A percentile compares a stretch with the other conserved stretches of the same genome.
phyloP scores from a whole-genome alignment of 2,888 invertebrate species.

The Drosophila subsilvestris region DNA sequence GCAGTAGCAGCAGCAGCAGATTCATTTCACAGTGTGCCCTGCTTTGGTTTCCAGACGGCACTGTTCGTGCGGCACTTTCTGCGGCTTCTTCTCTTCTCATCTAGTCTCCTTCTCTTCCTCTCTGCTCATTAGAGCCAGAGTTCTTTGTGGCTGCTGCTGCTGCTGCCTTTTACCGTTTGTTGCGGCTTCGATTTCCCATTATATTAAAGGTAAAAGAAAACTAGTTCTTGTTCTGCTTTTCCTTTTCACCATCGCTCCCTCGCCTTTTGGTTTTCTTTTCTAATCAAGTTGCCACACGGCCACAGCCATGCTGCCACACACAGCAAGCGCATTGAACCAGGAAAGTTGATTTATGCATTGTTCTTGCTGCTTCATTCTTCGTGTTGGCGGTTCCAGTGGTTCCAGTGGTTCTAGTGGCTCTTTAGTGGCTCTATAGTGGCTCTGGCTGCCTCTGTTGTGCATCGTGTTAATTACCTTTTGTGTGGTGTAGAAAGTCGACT shows the following conservation, averaged over 20 bases:
- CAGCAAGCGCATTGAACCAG: conserved; percentile 64
- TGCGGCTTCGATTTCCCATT: conserved; percentile 67
- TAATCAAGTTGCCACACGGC: conserved; percentile 59
- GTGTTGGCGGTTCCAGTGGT: conserved; percentile 10
- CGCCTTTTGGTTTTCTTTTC: conserved; percentile 49
- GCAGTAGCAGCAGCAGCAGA: conserved; percentile 31
- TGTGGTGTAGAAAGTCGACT: conserved; percentile 44
- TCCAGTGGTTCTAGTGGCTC: neutral
- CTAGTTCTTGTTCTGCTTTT: conserved; percentile 51
- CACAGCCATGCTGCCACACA: conserved; percentile 21
- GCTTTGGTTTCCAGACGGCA: conserved; percentile 21
- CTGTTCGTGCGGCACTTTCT: conserved; percentile 52
- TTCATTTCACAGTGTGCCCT: conserved; percentile 36
- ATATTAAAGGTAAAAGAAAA: conserved; percentile 47
- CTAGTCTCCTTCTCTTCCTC: conserved; percentile 4
- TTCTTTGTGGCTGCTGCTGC: conserved; percentile 14
- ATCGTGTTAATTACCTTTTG: conserved; percentile 68
- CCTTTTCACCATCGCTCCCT: conserved; percentile 11
- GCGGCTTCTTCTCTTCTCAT: conserved; percentile 35
- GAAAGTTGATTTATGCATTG: conserved; percentile 64
- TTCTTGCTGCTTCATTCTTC: conserved; percentile 20
- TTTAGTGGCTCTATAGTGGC: conserved; percentile 22
- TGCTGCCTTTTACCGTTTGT: conserved; percentile 19
- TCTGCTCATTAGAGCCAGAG: conserved; percentile 31
- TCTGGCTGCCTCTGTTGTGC: conserved; percentile 31